phyloP scores from a whole-genome alignment of 2,888 invertebrate genomes.

The Eudasyphora cyanicolor region DNA sequence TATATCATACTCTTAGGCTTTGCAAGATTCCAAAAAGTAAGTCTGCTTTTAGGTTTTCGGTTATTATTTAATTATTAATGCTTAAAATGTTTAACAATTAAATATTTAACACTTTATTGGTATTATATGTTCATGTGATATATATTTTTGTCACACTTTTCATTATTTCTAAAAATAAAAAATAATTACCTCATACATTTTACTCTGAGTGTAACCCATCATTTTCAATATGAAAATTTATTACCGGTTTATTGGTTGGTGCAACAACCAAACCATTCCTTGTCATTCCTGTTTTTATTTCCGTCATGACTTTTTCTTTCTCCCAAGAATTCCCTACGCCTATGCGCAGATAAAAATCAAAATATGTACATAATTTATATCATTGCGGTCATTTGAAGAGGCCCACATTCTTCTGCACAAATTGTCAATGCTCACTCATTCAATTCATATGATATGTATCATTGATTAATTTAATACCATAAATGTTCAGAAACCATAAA shows the following conservation, averaged over 20 bases:
- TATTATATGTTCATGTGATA: too few relatives aligned
- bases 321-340: not conserved
- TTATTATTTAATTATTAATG: too few relatives aligned
- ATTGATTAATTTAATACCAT: slow-evolving; percentile 37
- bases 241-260: too few relatives aligned
- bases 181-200: not conserved
- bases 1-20: too few relatives aligned
- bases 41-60: too few relatives aligned
- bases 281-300: not conserved
- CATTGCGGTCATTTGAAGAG: too few relatives aligned
- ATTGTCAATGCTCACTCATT: slow-evolving; percentile 9
- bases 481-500: slow-evolving; percentile 56
- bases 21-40: too few relatives aligned
- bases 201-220: not conserved
- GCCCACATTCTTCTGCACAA: not conserved
- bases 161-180: too few relatives aligned
- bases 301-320: not conserved
- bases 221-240: not conserved
- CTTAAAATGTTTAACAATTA: too few relatives aligned
- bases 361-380: not conserved
- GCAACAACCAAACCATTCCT: too few relatives aligned
- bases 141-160: too few relatives aligned
- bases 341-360: not conserved
- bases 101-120: too few relatives aligned
- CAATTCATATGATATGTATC: slow-evolving; percentile 31